Evolutionary conservation across 2,888 invertebrate genomes (phyloP).

Genomic region (Phrixothrix hirtus): DNA sequence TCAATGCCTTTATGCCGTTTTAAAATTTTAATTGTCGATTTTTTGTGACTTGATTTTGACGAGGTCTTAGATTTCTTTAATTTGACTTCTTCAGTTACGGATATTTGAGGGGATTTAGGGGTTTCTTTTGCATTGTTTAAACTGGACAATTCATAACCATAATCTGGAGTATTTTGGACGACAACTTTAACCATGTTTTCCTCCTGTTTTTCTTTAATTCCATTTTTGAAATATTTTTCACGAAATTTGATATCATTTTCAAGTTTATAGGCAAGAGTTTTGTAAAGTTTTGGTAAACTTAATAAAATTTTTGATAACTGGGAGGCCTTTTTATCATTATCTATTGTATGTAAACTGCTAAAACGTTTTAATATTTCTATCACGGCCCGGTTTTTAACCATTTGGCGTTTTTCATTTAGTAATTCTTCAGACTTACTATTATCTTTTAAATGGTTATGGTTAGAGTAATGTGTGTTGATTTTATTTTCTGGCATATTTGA

Average conservation of each 20-base stretch:
- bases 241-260: neutral
- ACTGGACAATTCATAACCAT: neutral
- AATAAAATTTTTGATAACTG: slow-evolving; percentile 1
- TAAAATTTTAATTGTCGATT: neutral
- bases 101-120: neutral
- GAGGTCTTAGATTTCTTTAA: neutral
- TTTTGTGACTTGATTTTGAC: too few relatives aligned
- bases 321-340: slow-evolving; percentile 4
- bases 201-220: too few relatives aligned
- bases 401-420: neutral
- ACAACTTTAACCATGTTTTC: neutral
- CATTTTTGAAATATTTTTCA: neutral
- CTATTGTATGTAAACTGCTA: neutral
- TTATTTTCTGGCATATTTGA: neutral
- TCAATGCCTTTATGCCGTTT: neutral
- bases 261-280: slow-evolving; percentile 1
- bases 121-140: neutral
- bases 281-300: slow-evolving; percentile 1
- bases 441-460: too few relatives aligned
- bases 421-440: too few relatives aligned
- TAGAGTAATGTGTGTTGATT: too few relatives aligned
- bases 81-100: neutral
- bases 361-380: slow-evolving; percentile 11
- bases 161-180: neutral
- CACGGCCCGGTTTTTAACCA: neutral